A percentile compares a stretch with the other conserved stretches of the same genome.
phyloP scores from a whole-genome alignment of 2,888 invertebrate genomes.

The Cataglyphis albicans region DNA sequence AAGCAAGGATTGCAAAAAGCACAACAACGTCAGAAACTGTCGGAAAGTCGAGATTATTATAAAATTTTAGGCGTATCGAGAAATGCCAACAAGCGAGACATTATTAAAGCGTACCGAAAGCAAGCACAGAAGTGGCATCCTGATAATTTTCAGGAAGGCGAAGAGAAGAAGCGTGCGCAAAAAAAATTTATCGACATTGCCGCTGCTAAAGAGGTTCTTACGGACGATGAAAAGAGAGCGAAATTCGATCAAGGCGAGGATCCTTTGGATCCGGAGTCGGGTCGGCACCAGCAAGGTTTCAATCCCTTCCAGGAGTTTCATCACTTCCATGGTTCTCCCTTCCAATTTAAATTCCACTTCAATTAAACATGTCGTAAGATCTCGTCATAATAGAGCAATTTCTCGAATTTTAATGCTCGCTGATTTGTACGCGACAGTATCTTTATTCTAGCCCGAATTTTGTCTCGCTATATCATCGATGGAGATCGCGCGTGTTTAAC shows the following conservation, averaged over 20 bases:
- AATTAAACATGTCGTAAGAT: constrained; percentile 87
- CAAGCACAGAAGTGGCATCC: constrained; percentile 99
- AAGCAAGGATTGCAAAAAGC: constrained; percentile 95
- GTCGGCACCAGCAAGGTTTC: constrained; percentile 89
- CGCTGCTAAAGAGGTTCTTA: constrained; percentile 98
- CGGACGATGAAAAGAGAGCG: constrained; percentile 96
- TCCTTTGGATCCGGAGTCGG: constrained; percentile 97
- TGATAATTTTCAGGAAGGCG: constrained; percentile 94
- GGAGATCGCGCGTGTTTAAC: constrained; percentile 48
- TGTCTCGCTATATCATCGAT: constrained; percentile 68
- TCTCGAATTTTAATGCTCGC: constrained; percentile 45
- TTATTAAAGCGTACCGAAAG: constrained; percentile 98
- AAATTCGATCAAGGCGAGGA: constrained; percentile 98
- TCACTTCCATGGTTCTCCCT: constrained; percentile 92
- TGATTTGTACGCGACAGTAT: constrained; percentile 16
- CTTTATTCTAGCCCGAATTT: constrained; percentile 57
- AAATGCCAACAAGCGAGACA: constrained; percentile 96
- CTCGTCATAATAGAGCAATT: constrained; percentile 56
- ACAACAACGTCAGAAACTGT: constrained; percentile 96
- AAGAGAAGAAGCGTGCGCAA: constrained; percentile 97
- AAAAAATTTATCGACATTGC: constrained; percentile 99
- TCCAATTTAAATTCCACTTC: constrained; percentile 99
- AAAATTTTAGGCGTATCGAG: constrained; percentile 97
- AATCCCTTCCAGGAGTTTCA: constrained; percentile 91
- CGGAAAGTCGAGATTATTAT: constrained; percentile 98